Evolutionary conservation across 2,888 invertebrate genomes (phyloP), one percentile per base, ranked within the genome.

Genomic region (Caenorhabditis japonica): DNA sequence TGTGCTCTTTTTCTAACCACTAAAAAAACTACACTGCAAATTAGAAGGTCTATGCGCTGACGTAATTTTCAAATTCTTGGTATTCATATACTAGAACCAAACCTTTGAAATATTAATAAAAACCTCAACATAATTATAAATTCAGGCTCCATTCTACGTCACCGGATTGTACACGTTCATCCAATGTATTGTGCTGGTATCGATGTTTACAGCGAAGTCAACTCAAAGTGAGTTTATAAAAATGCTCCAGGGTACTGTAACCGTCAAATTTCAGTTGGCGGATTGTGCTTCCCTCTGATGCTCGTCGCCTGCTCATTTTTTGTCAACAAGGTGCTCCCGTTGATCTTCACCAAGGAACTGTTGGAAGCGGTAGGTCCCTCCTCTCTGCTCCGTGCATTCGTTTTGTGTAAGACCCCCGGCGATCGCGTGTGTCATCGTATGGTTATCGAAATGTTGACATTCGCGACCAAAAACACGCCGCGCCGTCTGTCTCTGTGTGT

Each of bases 251-350:
- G 0, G 1, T 4, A 52, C 25, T 10, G 3, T 21, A 19, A 43
- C 12, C 19, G 4, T 7, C 8, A 12, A 13, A 19, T 56, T 66
- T 36, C 60, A 75, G 91, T 91, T 55, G 92, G 94, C 75, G 94
- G 96, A 0, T 91, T 97, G 69, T 93, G 94, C 15, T 93, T 97
- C 88, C 97, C 97, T 3, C 95, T 97, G 90, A 94, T 96, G 89
- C 91, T 97, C 51, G 92, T 95, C 74, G 89, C 95, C 15, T 93
- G 96, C 84, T 95, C 96, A 12, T 90, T 96, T 69, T 90, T 96
- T 74, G 91, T 92, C 81, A 87, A 87, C 36, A 23, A 75, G 1
- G 34, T 75, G 13, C 52, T 85, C 17, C 83, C 85, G 0, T 30
- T 53, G 12, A 60, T 86, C 39, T 86, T 80, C 74, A 60, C 62